Percentiles rank a stretch among this genome's conserved stretches.
These are phyloP conservation scores for Synodontis membranacea DNA, from an alignment of 2,113 vertebrate species.

Conservation along the genomic window DNA sequence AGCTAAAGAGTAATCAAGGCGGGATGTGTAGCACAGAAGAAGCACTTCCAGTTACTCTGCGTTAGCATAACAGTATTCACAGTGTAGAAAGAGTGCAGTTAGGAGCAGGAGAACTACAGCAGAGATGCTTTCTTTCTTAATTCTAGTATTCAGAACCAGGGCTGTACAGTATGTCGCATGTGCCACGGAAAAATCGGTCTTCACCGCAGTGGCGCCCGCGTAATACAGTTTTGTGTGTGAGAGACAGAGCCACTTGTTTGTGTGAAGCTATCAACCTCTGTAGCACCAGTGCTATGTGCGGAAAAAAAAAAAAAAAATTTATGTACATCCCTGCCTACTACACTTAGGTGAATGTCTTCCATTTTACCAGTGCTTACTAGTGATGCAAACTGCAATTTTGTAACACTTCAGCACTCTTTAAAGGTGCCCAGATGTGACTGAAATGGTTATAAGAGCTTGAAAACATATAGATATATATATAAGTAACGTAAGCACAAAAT, in stretches of 20 bases:
- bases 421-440: not conserved
- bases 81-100: conserved; percentile 20
- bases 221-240: no score
- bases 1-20: conserved; percentile 41
- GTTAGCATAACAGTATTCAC: conserved; percentile 43
- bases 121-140: not conserved
- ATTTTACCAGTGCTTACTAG: not conserved
- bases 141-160: not conserved
- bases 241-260: no score
- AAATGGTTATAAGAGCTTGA: not conserved
- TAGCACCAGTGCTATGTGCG: no score
- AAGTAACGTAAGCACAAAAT: not conserved
- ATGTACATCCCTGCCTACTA: no score
- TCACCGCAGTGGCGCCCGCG: no score
- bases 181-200: no score
- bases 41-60: conserved; percentile 23
- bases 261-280: no score
- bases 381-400: not conserved
- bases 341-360: not conserved
- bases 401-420: conserved; percentile 9
- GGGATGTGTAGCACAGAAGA: conserved; percentile 34
- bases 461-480: not conserved
- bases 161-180: no score
- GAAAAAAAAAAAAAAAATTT: no score
- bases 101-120: not conserved